phyloP scores from a whole-genome alignment of 2,888 invertebrate genomes.

The Ectemnius continuus region DNA sequence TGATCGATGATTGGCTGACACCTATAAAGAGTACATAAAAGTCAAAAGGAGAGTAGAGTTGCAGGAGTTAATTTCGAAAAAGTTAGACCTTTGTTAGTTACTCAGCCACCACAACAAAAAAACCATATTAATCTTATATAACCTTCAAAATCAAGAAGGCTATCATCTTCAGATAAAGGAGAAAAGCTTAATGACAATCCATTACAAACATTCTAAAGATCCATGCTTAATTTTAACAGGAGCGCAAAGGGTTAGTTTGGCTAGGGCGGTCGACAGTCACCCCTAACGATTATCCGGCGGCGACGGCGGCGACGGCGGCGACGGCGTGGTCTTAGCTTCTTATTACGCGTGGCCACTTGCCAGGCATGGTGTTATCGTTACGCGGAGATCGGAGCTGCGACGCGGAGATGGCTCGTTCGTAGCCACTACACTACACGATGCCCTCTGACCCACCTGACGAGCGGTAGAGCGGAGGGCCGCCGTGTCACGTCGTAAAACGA shows the following conservation, averaged over 20 bases:
- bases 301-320: background rate
- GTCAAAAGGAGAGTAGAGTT: too few relatives aligned
- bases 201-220: too few relatives aligned
- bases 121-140: too few relatives aligned
- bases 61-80: background rate
- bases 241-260: too few relatives aligned
- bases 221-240: too few relatives aligned
- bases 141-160: too few relatives aligned
- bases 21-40: too few relatives aligned
- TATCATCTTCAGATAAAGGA: too few relatives aligned
- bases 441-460: slow-evolving; percentile 65
- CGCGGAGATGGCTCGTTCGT: slow-evolving; percentile 38
- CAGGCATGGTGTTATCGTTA: slow-evolving; percentile 63
- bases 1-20: too few relatives aligned
- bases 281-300: background rate
- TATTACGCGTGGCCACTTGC: slow-evolving; percentile 64
- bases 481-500: slow-evolving; percentile 72
- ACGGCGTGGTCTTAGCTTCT: slow-evolving; percentile 47
- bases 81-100: too few relatives aligned
- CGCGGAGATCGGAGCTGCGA: slow-evolving; percentile 64
- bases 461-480: slow-evolving; percentile 37
- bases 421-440: slow-evolving; percentile 57
- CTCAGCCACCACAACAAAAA: too few relatives aligned
- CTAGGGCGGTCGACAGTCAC: background rate
- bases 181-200: too few relatives aligned